Evolutionary conservation across 2,888 invertebrate genomes (phyloP).

Genomic region (Myopa tessellatipennis): DNA sequence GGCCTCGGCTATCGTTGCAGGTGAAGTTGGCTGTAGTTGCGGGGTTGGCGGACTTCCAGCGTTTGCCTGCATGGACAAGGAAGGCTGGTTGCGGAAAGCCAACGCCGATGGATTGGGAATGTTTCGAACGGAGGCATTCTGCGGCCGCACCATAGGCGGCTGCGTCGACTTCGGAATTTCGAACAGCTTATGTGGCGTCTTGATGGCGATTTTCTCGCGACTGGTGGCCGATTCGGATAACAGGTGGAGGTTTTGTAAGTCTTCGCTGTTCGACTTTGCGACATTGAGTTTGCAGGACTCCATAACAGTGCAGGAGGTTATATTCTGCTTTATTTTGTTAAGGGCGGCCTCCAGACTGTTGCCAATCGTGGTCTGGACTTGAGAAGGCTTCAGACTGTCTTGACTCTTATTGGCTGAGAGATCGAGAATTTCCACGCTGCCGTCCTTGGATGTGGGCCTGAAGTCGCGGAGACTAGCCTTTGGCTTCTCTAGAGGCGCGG

Average conservation of each 20-base stretch:
- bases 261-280: constrained; percentile 52
- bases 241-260: constrained; percentile 72
- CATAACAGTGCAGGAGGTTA: constrained; percentile 54
- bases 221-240: constrained; percentile 68
- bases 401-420: constrained; percentile 63
- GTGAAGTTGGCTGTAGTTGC: constrained; percentile 35
- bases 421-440: constrained; percentile 71
- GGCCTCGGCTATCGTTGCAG: neutral
- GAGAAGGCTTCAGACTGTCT: constrained; percentile 57
- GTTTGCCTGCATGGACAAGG: constrained; percentile 46
- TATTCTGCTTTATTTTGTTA: constrained; percentile 66
- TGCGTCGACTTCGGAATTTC: constrained; percentile 66
- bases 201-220: constrained; percentile 65
- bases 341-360: constrained; percentile 64
- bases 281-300: constrained; percentile 22
- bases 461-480: constrained; percentile 63
- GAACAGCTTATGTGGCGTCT: constrained; percentile 61
- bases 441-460: constrained; percentile 61
- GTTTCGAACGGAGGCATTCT: constrained; percentile 73
- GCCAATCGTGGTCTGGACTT: constrained; percentile 40
- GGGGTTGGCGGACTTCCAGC: constrained; percentile 37
- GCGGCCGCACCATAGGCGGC: constrained; percentile 63
- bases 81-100: constrained; percentile 70
- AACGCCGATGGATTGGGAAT: constrained; percentile 75
- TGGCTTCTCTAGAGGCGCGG: constrained; percentile 50